Evolutionary conservation across 2,888 invertebrate species (phyloP).

Genomic region (Pemphredon lugubris): DNA sequence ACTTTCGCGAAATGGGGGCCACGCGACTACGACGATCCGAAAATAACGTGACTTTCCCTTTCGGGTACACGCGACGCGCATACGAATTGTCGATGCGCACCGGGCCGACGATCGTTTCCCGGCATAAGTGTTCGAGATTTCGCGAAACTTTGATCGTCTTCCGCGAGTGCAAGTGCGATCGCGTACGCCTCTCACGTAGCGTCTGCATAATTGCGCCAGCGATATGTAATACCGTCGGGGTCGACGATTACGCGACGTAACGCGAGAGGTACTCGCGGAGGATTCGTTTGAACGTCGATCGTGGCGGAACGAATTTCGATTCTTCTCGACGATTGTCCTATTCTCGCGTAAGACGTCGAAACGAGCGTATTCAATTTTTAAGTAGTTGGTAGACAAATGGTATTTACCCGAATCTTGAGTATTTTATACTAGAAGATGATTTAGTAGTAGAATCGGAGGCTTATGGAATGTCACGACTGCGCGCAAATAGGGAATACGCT

Average conservation of each 20-base stretch:
- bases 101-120: conserved; percentile 58
- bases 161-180: neutral
- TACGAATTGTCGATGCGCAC: conserved; percentile 44
- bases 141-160: conserved; percentile 48
- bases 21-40: conserved; percentile 40
- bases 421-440: too few species aligned
- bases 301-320: too few species aligned
- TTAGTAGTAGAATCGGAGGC: too few species aligned
- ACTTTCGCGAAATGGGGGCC: conserved; percentile 48
- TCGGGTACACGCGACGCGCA: conserved; percentile 49
- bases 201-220: neutral
- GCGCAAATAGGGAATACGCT: too few species aligned
- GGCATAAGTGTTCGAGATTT: conserved; percentile 28
- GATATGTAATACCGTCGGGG: neutral
- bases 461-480: too few species aligned
- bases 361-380: too few species aligned
- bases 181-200: conserved; percentile 27
- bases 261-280: neutral
- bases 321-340: too few species aligned
- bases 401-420: too few species aligned
- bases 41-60: conserved; percentile 63
- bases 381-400: too few species aligned
- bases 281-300: too few species aligned
- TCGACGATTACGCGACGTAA: neutral
- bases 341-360: too few species aligned